phyloP scores from a whole-genome alignment of 1,140 invertebrate genomes.

The Neodiprion virginianus region DNA sequence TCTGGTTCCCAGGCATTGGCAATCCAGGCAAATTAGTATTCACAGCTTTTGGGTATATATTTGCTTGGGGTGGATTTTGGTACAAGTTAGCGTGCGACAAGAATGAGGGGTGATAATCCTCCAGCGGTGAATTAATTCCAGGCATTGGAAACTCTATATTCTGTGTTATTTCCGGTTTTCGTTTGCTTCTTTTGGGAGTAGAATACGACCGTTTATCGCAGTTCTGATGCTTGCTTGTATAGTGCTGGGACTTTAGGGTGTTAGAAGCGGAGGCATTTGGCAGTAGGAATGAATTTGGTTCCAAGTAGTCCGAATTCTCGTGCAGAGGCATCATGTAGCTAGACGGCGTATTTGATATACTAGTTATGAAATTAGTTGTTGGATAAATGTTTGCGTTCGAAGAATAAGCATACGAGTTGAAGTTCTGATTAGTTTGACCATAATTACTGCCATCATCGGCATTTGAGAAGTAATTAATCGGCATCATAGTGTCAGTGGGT shows the following conservation, averaged over 20 bases:
- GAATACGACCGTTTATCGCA: constrained; percentile 48
- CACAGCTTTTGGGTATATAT: constrained; percentile 49
- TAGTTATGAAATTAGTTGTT: constrained; percentile 55
- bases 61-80: constrained; percentile 53
- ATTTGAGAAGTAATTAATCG: constrained; percentile 58
- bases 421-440: constrained; percentile 58
- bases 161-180: constrained; percentile 47
- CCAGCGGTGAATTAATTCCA: constrained; percentile 50
- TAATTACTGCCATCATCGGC: constrained; percentile 50
- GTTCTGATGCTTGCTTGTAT: constrained; percentile 35
- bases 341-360: constrained; percentile 54
- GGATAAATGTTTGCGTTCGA: constrained; percentile 60
- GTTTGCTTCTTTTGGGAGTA: constrained; percentile 52
- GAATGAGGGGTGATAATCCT: constrained; percentile 48
- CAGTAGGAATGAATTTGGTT: constrained; percentile 52
- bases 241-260: background rate
- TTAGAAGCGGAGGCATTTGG: constrained; percentile 36
- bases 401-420: constrained; percentile 56
- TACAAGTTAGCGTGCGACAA: constrained; percentile 36
- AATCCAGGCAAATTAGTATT: constrained; percentile 20
- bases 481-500: constrained; percentile 50
- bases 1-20: background rate
- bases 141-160: constrained; percentile 54
- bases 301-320: constrained; percentile 56
- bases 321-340: constrained; percentile 60